Percentiles rank a stretch among this genome's conserved stretches.
Evolutionary conservation across 2,797 vertebrate genomes (phyloP).

Genomic region (Acridotheres tristis): DNA sequence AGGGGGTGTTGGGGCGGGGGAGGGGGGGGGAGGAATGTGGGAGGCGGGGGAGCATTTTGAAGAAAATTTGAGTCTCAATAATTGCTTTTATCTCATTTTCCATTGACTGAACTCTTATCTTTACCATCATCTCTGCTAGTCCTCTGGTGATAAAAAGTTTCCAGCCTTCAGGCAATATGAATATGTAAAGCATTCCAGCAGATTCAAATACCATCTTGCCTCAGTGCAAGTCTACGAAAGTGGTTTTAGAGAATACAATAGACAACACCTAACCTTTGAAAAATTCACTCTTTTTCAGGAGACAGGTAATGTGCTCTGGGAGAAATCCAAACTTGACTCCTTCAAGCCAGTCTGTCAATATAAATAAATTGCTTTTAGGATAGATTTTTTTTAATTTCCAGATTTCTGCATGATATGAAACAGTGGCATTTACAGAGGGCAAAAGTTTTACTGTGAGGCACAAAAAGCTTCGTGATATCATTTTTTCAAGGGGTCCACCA

Average conservation of each 20-base stretch:
- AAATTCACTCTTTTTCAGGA: neutral
- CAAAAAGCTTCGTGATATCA: accelerated
- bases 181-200: constrained; percentile 43
- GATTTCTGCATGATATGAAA: neutral
- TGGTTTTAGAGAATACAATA: neutral
- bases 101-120: constrained; percentile 9
- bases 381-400: neutral
- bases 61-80: neutral
- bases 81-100: constrained; percentile 18
- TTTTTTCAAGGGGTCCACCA: neutral
- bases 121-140: constrained; percentile 24
- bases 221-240: constrained; percentile 6
- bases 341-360: neutral
- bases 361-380: neutral
- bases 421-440: neutral
- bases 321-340: neutral
- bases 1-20: no score
- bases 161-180: constrained; percentile 13
- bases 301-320: neutral
- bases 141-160: constrained; percentile 43
- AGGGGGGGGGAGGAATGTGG: no score
- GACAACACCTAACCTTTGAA: constrained; percentile 3
- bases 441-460: neutral
- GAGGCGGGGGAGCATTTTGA: neutral
- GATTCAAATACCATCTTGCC: constrained; percentile 14